A percentile compares a stretch with the other conserved stretches of the same genome.
These are phyloP conservation scores for Chaunax sp. DNA, from an alignment of 2,797 vertebrate species.

Conservation along the genomic window DNA sequence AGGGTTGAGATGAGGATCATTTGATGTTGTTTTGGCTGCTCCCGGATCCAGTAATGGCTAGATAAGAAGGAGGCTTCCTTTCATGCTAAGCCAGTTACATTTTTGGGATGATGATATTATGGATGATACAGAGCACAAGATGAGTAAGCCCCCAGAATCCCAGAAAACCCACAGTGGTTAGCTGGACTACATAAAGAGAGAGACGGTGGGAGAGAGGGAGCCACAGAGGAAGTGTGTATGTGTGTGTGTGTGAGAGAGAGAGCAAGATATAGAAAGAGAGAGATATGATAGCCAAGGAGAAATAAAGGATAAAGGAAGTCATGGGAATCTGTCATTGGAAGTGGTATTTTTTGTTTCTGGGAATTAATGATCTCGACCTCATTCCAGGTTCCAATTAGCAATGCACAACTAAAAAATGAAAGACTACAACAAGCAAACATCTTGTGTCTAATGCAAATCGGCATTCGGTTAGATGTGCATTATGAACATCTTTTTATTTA, in stretches of 20 bases:
- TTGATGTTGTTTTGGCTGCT: conserved; percentile 68
- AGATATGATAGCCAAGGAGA: conserved; percentile 36
- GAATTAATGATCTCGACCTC: conserved; percentile 33
- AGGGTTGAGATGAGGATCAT: conserved; percentile 60
- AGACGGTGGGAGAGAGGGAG: conserved; percentile 22
- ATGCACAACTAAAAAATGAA: conserved; percentile 6
- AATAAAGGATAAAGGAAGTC: conserved; percentile 40
- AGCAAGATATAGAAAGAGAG: neutral
- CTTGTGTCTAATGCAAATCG: neutral
- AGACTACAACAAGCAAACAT: conserved; percentile 17
- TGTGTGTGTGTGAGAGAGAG: conserved; percentile 1
- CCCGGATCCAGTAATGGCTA: conserved; percentile 55
- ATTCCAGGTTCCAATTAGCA: neutral
- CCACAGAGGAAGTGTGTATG: conserved; percentile 22
- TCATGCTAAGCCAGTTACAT: conserved; percentile 77
- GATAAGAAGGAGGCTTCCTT: conserved; percentile 66
- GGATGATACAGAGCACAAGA: conserved; percentile 63
- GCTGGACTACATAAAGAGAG: conserved; percentile 50
- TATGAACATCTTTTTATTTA: conserved; percentile 11
- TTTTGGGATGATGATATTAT: conserved; percentile 77
- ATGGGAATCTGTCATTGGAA: conserved; percentile 47
- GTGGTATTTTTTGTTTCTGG: conserved; percentile 26
- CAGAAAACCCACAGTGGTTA: conserved; percentile 63
- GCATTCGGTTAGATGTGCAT: conserved; percentile 6
- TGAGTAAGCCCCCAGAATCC: conserved; percentile 79